Evolutionary conservation across 92 coral and sea anemone genomes (phyloP), one percentile per base, ranked within the genome.

Genomic region (Palythoa caribaeorum): DNA sequence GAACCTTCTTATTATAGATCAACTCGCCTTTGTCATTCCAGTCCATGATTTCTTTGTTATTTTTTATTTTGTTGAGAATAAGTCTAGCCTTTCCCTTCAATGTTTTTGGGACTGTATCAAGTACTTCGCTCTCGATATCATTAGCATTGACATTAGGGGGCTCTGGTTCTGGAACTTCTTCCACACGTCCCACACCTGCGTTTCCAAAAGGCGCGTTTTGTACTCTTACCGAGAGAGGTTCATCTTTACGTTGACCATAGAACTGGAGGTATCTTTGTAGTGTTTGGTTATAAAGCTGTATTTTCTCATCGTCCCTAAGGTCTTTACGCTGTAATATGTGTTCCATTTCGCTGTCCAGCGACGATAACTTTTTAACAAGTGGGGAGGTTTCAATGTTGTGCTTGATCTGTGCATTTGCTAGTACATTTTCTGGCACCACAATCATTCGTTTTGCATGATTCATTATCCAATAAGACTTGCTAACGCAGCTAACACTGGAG

Each of bases 1-100:
- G 48, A 44, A 44, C 3, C 48, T 44, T 54, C 16, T 14, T 14
- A 11, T 54, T 9, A 54, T 71, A 89, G 40, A 84, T n/a, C 71
- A 89, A 65, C 87, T 89, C 87, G 7, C 91, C 84, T 19, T 16
- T n/a, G 28, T 65, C 71, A 65, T 65, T 65, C 71, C 71, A 65
- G 36, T 65, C 17, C 71, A 65, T 65, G 12, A 65, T 65, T 6
- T 19, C 38, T 65, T 20, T 65, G 71, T 65, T 19, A 17, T 5
- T 65, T 17, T 65, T 65, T 6, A 65, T 65, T 20, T 65, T 0
- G 36, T 17, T 65, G 35, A 65, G 1, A 17, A 65, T n/a, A 17
- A 65, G 36, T 17, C 36, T 13, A 6, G 71, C 71, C 16, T 65
- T 65, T 13, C 71, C 36, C 16, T 65, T 65, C 71, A 5, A 7